These are phyloP conservation scores for Colletes collaris DNA, from an alignment of 2,888 invertebrate genomes.

Conservation along the genomic window DNA sequence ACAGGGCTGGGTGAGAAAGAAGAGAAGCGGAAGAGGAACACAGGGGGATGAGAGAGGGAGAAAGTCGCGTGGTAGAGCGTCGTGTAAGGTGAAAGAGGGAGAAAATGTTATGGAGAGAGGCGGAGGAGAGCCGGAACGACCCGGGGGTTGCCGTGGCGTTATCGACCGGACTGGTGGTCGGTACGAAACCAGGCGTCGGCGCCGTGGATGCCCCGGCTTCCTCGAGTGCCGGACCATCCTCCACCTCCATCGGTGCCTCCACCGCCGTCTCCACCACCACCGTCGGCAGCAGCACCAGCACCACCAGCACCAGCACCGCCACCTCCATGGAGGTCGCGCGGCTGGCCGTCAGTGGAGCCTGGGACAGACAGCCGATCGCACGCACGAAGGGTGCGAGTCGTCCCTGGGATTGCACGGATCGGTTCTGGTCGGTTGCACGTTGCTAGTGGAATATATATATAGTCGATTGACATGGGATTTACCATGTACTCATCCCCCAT, in stretches of 20 bases:
- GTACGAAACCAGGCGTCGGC: slow-evolving; percentile 73
- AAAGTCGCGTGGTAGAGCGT: slow-evolving; percentile 31
- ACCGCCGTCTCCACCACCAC: slow-evolving; percentile 35
- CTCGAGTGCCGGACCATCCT: slow-evolving; percentile 72
- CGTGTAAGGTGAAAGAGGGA: slow-evolving; percentile 40
- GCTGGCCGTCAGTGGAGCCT: slow-evolving; percentile 75
- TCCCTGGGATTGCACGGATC: slow-evolving; percentile 58
- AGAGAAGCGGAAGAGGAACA: slow-evolving; percentile 22
- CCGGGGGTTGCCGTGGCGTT: slow-evolving; percentile 79
- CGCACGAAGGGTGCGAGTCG: slow-evolving; percentile 61
- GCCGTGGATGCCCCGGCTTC: slow-evolving; percentile 72
- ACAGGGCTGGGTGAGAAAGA: slow-evolving; percentile 24
- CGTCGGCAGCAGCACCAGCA: slow-evolving; percentile 45
- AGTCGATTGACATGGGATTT: not conserved
- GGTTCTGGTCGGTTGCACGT: slow-evolving; percentile 43
- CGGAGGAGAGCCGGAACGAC: slow-evolving; percentile 72
- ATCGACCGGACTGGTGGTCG: slow-evolving; percentile 76
- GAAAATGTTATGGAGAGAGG: slow-evolving; percentile 32
- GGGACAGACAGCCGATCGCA: slow-evolving; percentile 74
- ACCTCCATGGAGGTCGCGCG: slow-evolving; percentile 70
- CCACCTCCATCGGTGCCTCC: slow-evolving; percentile 51
- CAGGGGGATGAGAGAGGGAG: slow-evolving; percentile 19
- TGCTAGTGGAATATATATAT: not conserved
- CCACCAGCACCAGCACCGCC: slow-evolving; percentile 52
- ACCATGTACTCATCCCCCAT: too few species aligned